Conservation (phyloP, 2,113 vertebrate species). For the Rattus rattus region DNA sequence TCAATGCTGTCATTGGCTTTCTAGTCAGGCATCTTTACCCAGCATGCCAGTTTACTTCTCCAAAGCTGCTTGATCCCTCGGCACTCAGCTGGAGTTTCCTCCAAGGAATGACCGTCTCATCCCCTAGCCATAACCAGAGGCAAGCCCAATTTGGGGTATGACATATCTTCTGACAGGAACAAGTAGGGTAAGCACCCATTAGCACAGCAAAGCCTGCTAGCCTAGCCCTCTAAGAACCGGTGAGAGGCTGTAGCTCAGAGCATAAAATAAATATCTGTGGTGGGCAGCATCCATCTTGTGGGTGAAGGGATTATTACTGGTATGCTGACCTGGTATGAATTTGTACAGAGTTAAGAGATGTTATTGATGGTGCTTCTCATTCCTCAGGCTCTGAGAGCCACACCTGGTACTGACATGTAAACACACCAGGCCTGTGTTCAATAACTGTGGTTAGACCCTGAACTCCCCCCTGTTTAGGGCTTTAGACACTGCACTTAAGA, state of each 20-base stretch:
- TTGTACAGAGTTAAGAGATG: constrained; percentile 2
- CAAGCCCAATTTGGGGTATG: not conserved
- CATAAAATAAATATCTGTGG: constrained; percentile 47
- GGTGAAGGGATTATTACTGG: constrained; percentile 54
- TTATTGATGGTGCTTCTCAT: constrained; percentile 50
- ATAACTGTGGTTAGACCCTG: not conserved
- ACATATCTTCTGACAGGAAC: constrained; percentile 13
- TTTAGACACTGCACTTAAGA: not conserved
- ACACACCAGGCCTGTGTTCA: not conserved
- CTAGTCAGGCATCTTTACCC: fast-evolving
- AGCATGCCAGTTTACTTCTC: not conserved
- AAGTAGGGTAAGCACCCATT: not conserved
- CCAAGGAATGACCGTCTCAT: fast-evolving
- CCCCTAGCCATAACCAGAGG: not conserved
- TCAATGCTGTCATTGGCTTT: not conserved
- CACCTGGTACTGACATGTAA: constrained; percentile 59
- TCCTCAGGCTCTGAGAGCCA: constrained; percentile 3
- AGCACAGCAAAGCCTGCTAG: not conserved
- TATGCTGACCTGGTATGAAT: constrained; percentile 72
- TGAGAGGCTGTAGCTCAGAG: not conserved
- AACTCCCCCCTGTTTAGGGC: not conserved
- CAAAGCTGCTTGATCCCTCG: not conserved
- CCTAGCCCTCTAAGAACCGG: not conserved
- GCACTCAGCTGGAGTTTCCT: not conserved
- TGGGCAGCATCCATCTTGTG: constrained; percentile 41